These are phyloP conservation scores for Drosophila yooni DNA, from an alignment of 2,888 invertebrate genomes.

Conservation along the genomic window DNA sequence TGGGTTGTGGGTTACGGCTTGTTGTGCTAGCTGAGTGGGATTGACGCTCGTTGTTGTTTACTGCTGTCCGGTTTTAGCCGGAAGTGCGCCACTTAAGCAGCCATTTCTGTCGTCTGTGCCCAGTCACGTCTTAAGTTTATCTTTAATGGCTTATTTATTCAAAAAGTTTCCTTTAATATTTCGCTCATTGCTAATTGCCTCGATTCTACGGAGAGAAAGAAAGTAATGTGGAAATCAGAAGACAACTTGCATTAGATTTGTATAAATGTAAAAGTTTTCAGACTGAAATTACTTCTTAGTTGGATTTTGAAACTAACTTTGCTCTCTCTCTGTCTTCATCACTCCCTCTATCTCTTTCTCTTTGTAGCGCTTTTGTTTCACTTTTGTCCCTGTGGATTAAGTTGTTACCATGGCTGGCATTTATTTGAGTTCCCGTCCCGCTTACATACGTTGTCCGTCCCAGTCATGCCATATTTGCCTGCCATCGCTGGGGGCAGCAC, in stretches of 20 bases:
- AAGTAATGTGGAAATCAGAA: constrained; percentile 27
- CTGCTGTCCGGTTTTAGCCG: constrained; percentile 53
- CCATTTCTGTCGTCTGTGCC: constrained; percentile 64
- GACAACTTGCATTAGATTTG: constrained; percentile 50
- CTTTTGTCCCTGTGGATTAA: constrained; percentile 66
- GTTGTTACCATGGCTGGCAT: constrained; percentile 61
- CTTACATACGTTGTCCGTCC: background rate
- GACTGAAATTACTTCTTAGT: constrained; percentile 64
- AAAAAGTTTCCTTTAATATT: constrained; percentile 55
- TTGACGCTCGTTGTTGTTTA: constrained; percentile 22
- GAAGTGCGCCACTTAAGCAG: constrained; percentile 75
- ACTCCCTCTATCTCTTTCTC: background rate
- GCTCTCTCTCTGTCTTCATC: background rate
- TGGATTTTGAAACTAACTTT: constrained; percentile 69
- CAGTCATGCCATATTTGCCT: constrained; percentile 9
- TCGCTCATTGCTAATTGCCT: constrained; percentile 64
- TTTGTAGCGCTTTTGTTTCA: constrained; percentile 34
- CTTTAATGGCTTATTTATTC: constrained; percentile 47
- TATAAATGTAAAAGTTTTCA: constrained; percentile 60
- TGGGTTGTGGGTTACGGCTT: background rate
- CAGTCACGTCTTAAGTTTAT: constrained; percentile 54
- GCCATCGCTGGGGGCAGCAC: constrained; percentile 8
- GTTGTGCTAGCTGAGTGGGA: constrained; percentile 7
- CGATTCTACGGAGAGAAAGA: constrained; percentile 29
- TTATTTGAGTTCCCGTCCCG: constrained; percentile 50